phyloP scores from a whole-genome alignment of 2,888 invertebrate genomes.

The Zygaena filipendulae region DNA sequence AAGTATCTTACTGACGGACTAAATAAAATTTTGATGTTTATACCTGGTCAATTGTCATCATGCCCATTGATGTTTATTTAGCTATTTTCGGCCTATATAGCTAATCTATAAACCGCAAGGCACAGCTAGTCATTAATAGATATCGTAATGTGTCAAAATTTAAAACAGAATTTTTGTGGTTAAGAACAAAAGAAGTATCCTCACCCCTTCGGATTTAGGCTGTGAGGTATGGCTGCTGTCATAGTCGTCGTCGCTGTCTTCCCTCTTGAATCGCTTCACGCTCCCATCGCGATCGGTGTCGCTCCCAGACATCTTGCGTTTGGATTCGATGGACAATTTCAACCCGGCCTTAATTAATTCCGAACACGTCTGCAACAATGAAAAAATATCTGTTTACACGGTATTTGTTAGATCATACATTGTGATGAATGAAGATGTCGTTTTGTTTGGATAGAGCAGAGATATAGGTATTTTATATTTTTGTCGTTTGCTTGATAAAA shows the following conservation, averaged over 20 bases:
- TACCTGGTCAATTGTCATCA: too few species aligned
- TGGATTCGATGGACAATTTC: slow-evolving; percentile 90
- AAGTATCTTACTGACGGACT: too few species aligned
- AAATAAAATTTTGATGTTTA: too few species aligned
- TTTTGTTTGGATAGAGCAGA: too few species aligned
- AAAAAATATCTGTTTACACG: slow-evolving; percentile 2
- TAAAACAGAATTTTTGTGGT: not conserved
- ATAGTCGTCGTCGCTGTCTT: slow-evolving; percentile 73
- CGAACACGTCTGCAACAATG: slow-evolving; percentile 78
- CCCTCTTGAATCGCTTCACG: slow-evolving; percentile 61
- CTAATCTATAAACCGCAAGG: too few species aligned
- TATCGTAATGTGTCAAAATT: too few species aligned
- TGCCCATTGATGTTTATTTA: too few species aligned
- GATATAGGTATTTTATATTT: too few species aligned
- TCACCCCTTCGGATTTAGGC: slow-evolving; percentile 66
- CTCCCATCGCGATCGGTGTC: slow-evolving; percentile 59
- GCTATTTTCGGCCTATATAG: too few species aligned
- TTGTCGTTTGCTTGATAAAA: too few species aligned
- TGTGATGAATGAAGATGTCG: too few species aligned
- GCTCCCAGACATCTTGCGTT: slow-evolving; percentile 80
- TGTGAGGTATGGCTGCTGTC: slow-evolving; percentile 60
- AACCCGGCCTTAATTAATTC: slow-evolving; percentile 92
- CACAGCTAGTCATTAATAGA: too few species aligned
- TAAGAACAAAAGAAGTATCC: slow-evolving; percentile 16
- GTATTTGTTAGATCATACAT: not conserved